phyloP scores from a whole-genome alignment of 2,113 vertebrate genomes.

The Periophthalmus modestus region DNA sequence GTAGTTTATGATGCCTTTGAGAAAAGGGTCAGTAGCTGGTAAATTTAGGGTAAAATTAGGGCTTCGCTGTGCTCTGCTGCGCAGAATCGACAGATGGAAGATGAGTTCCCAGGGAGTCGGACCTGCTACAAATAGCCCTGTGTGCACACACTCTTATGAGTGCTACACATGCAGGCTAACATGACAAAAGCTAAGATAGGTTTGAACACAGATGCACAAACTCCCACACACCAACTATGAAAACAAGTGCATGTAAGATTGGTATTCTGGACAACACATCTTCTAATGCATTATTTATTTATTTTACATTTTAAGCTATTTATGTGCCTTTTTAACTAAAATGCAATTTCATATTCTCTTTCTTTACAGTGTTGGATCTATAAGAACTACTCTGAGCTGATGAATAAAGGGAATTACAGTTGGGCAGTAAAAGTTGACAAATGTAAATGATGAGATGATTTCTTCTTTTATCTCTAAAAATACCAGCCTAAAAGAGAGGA shows the following conservation, averaged over 20 bases:
- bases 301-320: no score
- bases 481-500: slow-evolving; percentile 12
- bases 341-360: background rate
- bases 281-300: background rate
- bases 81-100: slow-evolving; percentile 73
- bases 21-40: slow-evolving; percentile 63
- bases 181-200: slow-evolving; percentile 22
- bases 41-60: slow-evolving; percentile 67
- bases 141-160: slow-evolving; percentile 25
- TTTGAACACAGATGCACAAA: slow-evolving; percentile 27
- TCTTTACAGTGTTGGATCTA: background rate
- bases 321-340: background rate
- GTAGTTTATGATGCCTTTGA: slow-evolving; percentile 33
- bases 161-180: slow-evolving; percentile 22
- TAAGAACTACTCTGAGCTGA: no score
- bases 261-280: background rate
- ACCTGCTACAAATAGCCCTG: slow-evolving; percentile 73
- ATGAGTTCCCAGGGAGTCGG: slow-evolving; percentile 66
- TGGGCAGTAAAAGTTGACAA: no score
- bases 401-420: no score
- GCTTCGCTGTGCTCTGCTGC: slow-evolving; percentile 44
- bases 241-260: slow-evolving; percentile 10
- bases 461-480: slow-evolving; percentile 29
- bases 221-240: slow-evolving; percentile 20
- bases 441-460: no score